phyloP scores from a whole-genome alignment of 2,113 vertebrate genomes.

The Heliornis fulica region DNA sequence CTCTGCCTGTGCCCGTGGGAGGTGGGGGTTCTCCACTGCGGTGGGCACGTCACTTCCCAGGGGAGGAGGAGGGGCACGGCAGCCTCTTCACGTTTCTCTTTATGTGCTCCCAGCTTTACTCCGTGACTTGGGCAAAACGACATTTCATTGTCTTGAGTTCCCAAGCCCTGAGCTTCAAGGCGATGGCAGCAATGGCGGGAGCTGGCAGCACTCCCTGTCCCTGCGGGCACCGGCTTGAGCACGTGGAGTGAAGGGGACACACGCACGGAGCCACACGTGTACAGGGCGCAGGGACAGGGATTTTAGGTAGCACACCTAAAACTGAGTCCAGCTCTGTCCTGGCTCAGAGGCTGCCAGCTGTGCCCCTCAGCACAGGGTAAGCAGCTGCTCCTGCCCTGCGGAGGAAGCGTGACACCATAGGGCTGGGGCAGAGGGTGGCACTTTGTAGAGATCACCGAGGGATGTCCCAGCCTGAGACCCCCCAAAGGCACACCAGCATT shows the following conservation, averaged over 20 bases:
- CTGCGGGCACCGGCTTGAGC: background rate
- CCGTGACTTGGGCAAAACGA: background rate
- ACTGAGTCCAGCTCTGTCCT: background rate
- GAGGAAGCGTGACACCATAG: background rate
- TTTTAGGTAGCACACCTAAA: background rate
- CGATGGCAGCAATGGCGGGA: background rate
- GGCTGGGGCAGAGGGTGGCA: background rate
- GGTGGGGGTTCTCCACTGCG: background rate
- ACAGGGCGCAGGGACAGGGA: background rate
- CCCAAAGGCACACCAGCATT: background rate
- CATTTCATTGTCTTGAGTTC: background rate
- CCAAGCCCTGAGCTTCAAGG: background rate
- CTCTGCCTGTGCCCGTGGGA: accelerated
- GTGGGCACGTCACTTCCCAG: background rate
- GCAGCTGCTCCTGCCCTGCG: background rate
- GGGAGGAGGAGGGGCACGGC: background rate
- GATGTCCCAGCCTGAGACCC: background rate
- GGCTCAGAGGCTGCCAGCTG: background rate
- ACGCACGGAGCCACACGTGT: accelerated
- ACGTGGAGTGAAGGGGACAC: accelerated
- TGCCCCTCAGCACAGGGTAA: accelerated
- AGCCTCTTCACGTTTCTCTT: background rate
- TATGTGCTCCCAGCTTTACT: background rate
- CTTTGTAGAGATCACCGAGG: background rate
- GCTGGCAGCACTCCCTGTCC: background rate